phyloP scores from a whole-genome alignment of 2,113 vertebrate species.

The Mellivora capensis region DNA sequence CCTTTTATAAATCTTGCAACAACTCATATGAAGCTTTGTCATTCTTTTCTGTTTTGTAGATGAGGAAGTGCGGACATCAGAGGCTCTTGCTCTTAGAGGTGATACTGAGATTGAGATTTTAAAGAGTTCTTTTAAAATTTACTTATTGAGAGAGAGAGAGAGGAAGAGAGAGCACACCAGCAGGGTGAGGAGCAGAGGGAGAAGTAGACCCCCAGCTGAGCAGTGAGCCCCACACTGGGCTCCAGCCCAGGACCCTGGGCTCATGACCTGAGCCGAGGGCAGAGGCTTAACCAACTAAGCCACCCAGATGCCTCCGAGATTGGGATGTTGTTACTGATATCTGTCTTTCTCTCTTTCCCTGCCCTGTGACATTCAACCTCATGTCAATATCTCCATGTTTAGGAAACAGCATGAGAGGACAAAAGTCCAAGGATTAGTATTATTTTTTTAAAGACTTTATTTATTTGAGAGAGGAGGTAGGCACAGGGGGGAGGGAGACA shows the following conservation, averaged over 20 bases:
- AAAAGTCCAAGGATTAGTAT: not conserved
- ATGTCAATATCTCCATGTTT: not conserved
- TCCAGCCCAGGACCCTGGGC: too few relatives aligned
- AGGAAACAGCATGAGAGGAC: accelerated
- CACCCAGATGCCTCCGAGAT: too few relatives aligned
- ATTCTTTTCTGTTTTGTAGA: not conserved
- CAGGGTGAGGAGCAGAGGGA: too few relatives aligned
- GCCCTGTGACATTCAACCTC: not conserved
- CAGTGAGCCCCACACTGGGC: too few relatives aligned
- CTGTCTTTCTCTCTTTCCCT: not conserved
- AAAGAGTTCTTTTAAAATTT: not conserved
- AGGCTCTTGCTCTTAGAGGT: not conserved
- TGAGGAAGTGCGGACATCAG: not conserved
- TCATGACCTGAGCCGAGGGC: too few relatives aligned
- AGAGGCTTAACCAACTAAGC: too few relatives aligned
- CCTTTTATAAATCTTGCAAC: not conserved
- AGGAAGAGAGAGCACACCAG: not conserved
- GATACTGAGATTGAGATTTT: accelerated
- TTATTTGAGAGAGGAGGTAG: not conserved
- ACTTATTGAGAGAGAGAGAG: not conserved
- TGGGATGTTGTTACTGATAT: accelerated
- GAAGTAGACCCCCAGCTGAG: too few relatives aligned
- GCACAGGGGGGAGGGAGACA: not conserved
- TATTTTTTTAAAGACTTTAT: not conserved
- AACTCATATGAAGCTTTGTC: accelerated